Evolutionary conservation across 1,140 invertebrate species (phyloP).

Genomic region (Gonioctena quinquepunctata): DNA sequence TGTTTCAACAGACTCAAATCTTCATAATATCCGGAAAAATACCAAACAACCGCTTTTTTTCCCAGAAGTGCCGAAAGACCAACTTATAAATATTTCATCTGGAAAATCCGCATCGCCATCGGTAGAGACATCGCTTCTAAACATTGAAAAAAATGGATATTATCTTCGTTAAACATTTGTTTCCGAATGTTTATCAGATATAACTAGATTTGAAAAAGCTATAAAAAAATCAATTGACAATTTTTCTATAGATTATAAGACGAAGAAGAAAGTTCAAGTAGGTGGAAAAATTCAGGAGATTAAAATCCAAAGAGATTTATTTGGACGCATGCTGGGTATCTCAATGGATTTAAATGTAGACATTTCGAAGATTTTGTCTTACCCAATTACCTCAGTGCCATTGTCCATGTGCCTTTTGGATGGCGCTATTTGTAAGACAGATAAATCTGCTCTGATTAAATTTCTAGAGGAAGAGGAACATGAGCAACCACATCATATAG

Average conservation of each 20-base stretch:
- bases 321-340: constrained; percentile 22
- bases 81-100: too few species aligned
- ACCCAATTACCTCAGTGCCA: constrained; percentile 32
- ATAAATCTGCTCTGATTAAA: constrained; percentile 29
- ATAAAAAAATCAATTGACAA: constrained; percentile 36
- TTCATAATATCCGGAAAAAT: too few species aligned
- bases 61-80: not conserved
- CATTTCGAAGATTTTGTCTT: constrained; percentile 24
- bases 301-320: constrained; percentile 34
- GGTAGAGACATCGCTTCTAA: too few species aligned
- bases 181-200: constrained; percentile 31
- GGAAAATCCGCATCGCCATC: too few species aligned
- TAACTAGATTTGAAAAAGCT: constrained; percentile 36
- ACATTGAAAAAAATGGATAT: too few species aligned
- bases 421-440: constrained; percentile 19
- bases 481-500: not conserved
- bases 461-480: constrained; percentile 22
- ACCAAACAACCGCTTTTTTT: constrained; percentile 8
- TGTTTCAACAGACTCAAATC: too few species aligned
- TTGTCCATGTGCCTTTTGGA: constrained; percentile 43
- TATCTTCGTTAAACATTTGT: too few species aligned
- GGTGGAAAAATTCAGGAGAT: constrained; percentile 35
- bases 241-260: constrained; percentile 21
- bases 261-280: constrained; percentile 28
- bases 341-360: constrained; percentile 24